Evolutionary conservation across 2,797 vertebrate species (phyloP).

Genomic region (Astyanax mexicanus): DNA sequence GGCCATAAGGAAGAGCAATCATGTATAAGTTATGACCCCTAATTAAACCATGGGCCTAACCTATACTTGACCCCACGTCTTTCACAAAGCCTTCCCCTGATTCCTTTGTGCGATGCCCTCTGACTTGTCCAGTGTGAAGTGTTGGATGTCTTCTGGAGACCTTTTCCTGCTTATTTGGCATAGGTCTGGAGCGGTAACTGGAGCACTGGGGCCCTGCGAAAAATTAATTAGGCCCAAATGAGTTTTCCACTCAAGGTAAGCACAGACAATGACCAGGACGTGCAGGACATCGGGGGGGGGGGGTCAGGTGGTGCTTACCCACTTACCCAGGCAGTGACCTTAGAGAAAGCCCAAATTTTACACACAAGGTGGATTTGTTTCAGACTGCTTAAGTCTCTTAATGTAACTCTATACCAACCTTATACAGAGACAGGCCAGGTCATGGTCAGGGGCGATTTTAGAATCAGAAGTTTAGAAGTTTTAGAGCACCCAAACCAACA

Average conservation of each 20-base stretch:
- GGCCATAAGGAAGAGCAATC: slow-evolving; percentile 72
- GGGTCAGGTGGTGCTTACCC: slow-evolving; percentile 65
- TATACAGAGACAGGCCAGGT: too few species aligned
- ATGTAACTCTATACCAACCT: background rate
- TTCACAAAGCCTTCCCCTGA: slow-evolving; percentile 81
- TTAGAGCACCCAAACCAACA: background rate
- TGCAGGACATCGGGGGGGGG: slow-evolving; percentile 71
- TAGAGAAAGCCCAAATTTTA: slow-evolving; percentile 29
- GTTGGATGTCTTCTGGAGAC: slow-evolving; percentile 82
- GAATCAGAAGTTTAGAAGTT: background rate
- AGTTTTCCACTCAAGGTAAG: slow-evolving; percentile 87
- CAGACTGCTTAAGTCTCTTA: background rate
- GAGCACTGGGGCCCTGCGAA: slow-evolving; percentile 76
- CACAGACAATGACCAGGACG: slow-evolving; percentile 69
- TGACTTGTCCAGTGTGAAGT: slow-evolving; percentile 83
- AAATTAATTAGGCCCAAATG: slow-evolving; percentile 90
- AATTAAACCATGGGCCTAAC: slow-evolving; percentile 87
- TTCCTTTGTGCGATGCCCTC: slow-evolving; percentile 81
- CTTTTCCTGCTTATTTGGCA: slow-evolving; percentile 68
- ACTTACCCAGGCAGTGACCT: slow-evolving; percentile 41
- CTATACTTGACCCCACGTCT: slow-evolving; percentile 79
- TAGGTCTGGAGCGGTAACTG: slow-evolving; percentile 81
- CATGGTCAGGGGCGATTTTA: background rate
- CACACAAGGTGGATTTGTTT: background rate
- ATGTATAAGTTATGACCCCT: slow-evolving; percentile 91